phyloP scores from a whole-genome alignment of 2,113 vertebrate species.

The Pachycephala philippinensis region DNA sequence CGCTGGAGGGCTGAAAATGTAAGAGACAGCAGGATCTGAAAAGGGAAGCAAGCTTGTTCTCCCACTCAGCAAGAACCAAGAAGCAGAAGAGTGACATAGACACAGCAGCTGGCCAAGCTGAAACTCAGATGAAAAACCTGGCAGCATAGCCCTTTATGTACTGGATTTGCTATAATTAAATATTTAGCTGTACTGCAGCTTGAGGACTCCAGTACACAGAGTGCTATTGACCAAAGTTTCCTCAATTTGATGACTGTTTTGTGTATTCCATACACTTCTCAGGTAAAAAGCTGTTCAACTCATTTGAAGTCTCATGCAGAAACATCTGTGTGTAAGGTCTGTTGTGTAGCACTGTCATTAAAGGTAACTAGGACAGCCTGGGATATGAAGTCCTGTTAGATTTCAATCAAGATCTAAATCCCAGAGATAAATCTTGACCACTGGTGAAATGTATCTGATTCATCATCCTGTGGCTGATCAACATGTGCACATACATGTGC shows the following conservation, averaged over 20 bases:
- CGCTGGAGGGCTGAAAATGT: not conserved
- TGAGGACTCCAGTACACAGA: not conserved
- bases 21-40: not conserved
- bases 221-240: not conserved
- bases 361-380: not conserved
- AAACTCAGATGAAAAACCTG: not conserved
- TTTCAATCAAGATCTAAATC: not conserved
- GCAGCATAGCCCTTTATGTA: not conserved
- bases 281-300: not conserved
- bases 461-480: not conserved
- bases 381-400: not conserved
- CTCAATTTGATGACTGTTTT: not conserved
- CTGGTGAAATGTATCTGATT: not conserved
- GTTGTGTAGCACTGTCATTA: not conserved
- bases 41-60: not conserved
- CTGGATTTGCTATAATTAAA: slow-evolving; percentile 1
- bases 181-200: not conserved
- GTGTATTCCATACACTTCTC: not conserved
- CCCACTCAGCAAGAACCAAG: not conserved
- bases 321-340: not conserved
- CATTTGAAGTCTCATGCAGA: not conserved
- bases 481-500: not conserved
- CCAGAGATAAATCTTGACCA: not conserved
- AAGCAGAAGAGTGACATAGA: not conserved
- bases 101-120: not conserved